Base-by-base conservation (phyloP, 2,888 invertebrate species). In the Callimorpha dominula region DNA sequence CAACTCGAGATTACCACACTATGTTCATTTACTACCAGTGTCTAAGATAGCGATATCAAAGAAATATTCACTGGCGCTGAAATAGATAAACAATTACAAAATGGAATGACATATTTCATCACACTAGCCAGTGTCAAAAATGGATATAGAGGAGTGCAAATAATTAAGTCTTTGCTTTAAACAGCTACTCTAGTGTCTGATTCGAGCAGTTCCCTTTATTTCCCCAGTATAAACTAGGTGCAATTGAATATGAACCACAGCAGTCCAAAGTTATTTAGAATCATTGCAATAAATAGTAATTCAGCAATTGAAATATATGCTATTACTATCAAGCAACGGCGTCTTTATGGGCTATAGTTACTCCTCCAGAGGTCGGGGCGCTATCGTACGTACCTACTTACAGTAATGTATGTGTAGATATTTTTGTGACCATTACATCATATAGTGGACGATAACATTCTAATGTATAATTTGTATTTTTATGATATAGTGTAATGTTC, bases 311-410 rank as follows among this genome's bases (percentile, higher is more conserved):
- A 50, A 65, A 46, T 31, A 9, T 31, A 15, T 4, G 65, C 65
- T 20, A 65, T 65, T 31, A 65, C 31, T 31, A 49, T 49, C 65
- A 65, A 50, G 65, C 31, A 49, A 65, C 49, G 15, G 65, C 65
- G 49, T 50, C 65, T 50, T 65, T 65, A 50, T 49, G 14, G 15
- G 31, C 31, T 31, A 31, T 14, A 14, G 49, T 17, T 7, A n/a
- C 31, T 15, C 49, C 7, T 15, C 65, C 15, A 15, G 49, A n/a
- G 43, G n/a, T 17, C 20, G 6, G 20, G 20, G 65, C 46, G 46
- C n/a, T 14, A 46, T 20, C 65, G 65, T 14, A 46, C 31, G 31
- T 31, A 31, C 31, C 31, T 31, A 31, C 43, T 14, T 0, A 6
- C n/a, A 49, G 7, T 65, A 65, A 49, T 49, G 31, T 20, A 60